Percentiles rank a stretch among this genome's conserved stretches.
phyloP scores from a whole-genome alignment of 2,888 invertebrate genomes.

The Polylopha cassiicola region DNA sequence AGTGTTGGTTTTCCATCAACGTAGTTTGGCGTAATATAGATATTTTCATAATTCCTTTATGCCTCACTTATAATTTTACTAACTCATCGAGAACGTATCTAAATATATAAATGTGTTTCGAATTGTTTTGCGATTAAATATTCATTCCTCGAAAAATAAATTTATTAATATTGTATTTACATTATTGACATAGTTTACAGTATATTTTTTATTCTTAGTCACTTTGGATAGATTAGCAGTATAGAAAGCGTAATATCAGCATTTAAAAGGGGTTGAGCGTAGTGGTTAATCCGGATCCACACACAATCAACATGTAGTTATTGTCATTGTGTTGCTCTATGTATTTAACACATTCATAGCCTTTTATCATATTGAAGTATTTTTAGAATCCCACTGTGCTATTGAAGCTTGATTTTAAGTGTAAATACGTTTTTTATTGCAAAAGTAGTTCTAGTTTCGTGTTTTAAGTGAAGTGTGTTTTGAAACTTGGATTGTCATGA shows the following conservation, averaged over 20 bases:
- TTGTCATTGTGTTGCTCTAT: conserved; percentile 63
- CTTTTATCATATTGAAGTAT: conserved; percentile 71
- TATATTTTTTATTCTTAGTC: too few relatives aligned
- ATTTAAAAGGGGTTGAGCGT: conserved; percentile 36
- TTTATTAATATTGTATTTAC: too few relatives aligned
- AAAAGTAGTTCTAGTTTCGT: conserved; percentile 22
- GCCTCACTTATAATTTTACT: conserved; percentile 11
- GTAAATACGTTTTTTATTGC: conserved; percentile 29
- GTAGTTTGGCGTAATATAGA: conserved; percentile 18
- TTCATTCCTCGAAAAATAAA: too few relatives aligned
- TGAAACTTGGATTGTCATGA: conserved; percentile 36
- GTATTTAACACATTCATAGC: conserved; percentile 63
- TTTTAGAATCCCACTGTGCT: conserved; percentile 67
- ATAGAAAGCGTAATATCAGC: too few relatives aligned
- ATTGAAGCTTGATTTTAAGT: conserved; percentile 52
- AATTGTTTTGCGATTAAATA: conserved; percentile 24
- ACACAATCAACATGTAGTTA: conserved; percentile 54
- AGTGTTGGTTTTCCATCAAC: conserved; percentile 22
- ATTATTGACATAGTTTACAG: too few relatives aligned
- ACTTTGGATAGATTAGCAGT: too few relatives aligned
- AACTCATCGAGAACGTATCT: too few relatives aligned
- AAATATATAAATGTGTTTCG: too few relatives aligned
- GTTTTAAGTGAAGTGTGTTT: conserved; percentile 21
- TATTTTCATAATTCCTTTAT: conserved; percentile 10
- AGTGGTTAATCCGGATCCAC: conserved; percentile 60